phyloP scores from a whole-genome alignment of 1,140 invertebrate species.

The Temnothorax curvispinosus region DNA sequence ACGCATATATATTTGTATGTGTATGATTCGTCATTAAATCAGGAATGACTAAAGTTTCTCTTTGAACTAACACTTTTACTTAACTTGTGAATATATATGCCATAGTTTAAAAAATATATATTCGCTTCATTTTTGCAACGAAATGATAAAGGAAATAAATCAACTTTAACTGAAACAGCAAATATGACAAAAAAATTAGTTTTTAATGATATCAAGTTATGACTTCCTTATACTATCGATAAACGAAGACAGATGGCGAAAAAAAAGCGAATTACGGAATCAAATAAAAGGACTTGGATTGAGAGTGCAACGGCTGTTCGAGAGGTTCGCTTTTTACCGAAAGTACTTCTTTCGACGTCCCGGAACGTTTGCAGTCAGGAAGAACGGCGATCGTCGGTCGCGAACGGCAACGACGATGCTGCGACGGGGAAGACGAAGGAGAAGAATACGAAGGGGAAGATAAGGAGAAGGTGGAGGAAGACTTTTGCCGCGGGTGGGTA shows the following conservation, averaged over 20 bases:
- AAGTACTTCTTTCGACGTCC: slow-evolving; percentile 18
- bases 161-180: neutral
- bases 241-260: neutral
- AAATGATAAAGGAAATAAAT: neutral
- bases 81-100: neutral
- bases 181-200: neutral
- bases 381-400: slow-evolving; percentile 28
- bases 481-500: slow-evolving; percentile 48
- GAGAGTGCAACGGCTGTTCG: neutral
- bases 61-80: neutral
- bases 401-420: slow-evolving; percentile 34
- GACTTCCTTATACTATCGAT: neutral
- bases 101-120: neutral
- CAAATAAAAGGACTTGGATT: neutral
- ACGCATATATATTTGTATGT: neutral
- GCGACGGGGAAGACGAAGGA: slow-evolving; percentile 30
- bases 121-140: neutral
- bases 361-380: slow-evolving; percentile 12
- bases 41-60: neutral
- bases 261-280: neutral
- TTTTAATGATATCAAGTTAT: neutral
- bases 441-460: slow-evolving; percentile 6
- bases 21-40: neutral
- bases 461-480: slow-evolving; percentile 3
- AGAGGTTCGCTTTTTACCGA: slow-evolving; percentile 18